phyloP scores from a whole-genome alignment of 2,113 vertebrate species.

The Sprattus sprattus region DNA sequence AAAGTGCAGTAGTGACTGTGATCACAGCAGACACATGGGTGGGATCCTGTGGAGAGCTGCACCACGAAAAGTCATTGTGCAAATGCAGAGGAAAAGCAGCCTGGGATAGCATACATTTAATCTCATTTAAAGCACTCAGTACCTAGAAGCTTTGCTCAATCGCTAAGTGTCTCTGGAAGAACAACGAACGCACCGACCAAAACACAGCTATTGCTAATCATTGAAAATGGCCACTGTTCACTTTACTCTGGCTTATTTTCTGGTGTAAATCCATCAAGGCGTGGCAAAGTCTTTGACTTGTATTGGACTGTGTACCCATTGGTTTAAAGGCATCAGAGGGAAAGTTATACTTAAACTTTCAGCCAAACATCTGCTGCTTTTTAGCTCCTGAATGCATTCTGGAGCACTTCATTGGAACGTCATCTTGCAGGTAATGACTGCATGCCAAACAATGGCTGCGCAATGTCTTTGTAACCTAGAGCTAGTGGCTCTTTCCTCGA shows the following conservation, averaged over 20 bases:
- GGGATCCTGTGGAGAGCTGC: not conserved
- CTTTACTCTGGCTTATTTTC: not conserved
- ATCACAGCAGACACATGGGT: not conserved
- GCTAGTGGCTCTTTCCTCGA: not conserved
- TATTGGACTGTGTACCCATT: not conserved
- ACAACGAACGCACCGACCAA: not conserved
- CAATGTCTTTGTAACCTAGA: not conserved
- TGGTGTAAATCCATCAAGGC: not conserved
- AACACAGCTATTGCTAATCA: not conserved
- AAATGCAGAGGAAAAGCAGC: not conserved
- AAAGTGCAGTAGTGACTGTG: not conserved
- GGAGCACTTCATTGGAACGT: not conserved
- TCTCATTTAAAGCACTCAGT: not conserved
- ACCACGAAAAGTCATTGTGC: not conserved
- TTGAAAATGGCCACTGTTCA: not conserved
- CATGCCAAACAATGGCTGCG: not conserved
- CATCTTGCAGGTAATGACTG: not conserved
- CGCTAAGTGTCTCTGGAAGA: not conserved
- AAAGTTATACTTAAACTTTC: not conserved
- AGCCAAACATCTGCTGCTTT: not conserved
- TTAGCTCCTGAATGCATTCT: not conserved
- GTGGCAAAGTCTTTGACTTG: not conserved
- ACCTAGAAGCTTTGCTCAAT: not conserved
- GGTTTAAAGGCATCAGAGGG: not conserved
- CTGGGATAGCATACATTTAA: not conserved